Evolutionary conservation across 2,888 invertebrate genomes (phyloP).

Genomic region (Erebia epiphron): DNA sequence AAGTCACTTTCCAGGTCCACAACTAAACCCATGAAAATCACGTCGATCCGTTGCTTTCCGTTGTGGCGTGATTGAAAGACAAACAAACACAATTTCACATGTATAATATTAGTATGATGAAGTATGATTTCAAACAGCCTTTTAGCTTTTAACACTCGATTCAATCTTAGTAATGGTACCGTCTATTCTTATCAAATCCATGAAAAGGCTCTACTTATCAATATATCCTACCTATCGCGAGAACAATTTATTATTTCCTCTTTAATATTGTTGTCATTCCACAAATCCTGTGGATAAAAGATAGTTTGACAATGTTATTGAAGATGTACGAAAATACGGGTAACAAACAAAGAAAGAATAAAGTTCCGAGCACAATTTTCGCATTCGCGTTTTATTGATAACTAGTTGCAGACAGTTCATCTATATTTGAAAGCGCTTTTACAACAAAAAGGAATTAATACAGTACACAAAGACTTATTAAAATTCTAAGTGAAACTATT

Average conservation of each 20-base stretch:
- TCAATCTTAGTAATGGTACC: slow-evolving; percentile 12
- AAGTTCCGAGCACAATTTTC: slow-evolving; percentile 43
- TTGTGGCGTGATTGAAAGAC: too few species aligned
- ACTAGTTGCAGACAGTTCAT: slow-evolving; percentile 28
- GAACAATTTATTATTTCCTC: slow-evolving; percentile 57
- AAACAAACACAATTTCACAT: too few species aligned
- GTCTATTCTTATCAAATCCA: slow-evolving; percentile 8
- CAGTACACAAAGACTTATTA: neutral
- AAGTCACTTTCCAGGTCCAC: too few species aligned
- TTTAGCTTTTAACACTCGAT: neutral
- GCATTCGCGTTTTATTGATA: slow-evolving; percentile 36
- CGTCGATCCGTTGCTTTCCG: too few species aligned
- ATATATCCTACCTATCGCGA: slow-evolving; percentile 20
- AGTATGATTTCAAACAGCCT: neutral
- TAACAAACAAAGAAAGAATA: slow-evolving; percentile 53
- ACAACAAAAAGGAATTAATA: slow-evolving; percentile 11
- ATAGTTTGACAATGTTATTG: slow-evolving; percentile 60
- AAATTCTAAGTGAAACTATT: too few species aligned
- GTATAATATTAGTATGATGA: too few species aligned
- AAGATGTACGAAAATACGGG: slow-evolving; percentile 57
- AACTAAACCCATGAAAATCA: too few species aligned
- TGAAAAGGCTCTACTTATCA: slow-evolving; percentile 17
- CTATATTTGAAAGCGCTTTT: slow-evolving; percentile 18
- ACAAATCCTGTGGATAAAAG: slow-evolving; percentile 55
- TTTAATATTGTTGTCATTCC: slow-evolving; percentile 60